phyloP scores from a whole-genome alignment of 2,888 invertebrate species.

The Pecten maximus region DNA sequence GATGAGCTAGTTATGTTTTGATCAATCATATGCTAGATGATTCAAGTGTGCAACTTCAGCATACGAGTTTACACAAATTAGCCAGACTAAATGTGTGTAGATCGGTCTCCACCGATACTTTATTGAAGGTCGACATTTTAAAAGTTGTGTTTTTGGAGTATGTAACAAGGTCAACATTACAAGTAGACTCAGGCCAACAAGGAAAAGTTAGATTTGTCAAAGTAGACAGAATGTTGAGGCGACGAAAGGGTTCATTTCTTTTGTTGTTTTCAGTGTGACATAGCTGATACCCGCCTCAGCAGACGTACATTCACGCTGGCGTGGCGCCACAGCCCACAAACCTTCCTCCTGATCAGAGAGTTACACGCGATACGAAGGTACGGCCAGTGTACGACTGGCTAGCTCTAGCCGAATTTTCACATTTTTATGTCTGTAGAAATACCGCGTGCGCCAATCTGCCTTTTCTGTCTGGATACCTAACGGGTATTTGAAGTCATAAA shows the following conservation, averaged over 20 bases:
- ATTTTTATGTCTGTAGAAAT: conserved; percentile 24
- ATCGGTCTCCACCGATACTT: neutral
- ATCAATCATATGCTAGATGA: neutral
- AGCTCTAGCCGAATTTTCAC: conserved; percentile 20
- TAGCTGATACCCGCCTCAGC: conserved; percentile 22
- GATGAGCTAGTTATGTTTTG: conserved; percentile 6
- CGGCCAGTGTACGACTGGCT: neutral
- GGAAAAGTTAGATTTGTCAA: neutral
- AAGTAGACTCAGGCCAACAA: neutral
- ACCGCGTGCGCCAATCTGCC: conserved; percentile 1
- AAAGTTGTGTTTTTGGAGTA: neutral
- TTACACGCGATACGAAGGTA: conserved; percentile 35
- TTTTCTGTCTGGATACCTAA: conserved; percentile 17
- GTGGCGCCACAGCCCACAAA: conserved; percentile 21
- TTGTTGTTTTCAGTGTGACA: conserved; percentile 30
- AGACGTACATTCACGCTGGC: neutral
- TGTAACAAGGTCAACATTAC: neutral
- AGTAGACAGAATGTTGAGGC: neutral
- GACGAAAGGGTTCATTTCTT: conserved; percentile 29
- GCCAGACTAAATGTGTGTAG: neutral
- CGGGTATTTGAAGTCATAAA: conserved; percentile 32
- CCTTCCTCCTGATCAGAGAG: conserved; percentile 23
- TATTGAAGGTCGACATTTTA: neutral
- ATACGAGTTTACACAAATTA: conserved; percentile 21
- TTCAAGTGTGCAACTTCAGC: conserved; percentile 19